Percentiles rank a stretch among this genome's conserved stretches.
Conservation (phyloP, 2,888 invertebrate genomes). For the Dolichopus griseipennis region DNA sequence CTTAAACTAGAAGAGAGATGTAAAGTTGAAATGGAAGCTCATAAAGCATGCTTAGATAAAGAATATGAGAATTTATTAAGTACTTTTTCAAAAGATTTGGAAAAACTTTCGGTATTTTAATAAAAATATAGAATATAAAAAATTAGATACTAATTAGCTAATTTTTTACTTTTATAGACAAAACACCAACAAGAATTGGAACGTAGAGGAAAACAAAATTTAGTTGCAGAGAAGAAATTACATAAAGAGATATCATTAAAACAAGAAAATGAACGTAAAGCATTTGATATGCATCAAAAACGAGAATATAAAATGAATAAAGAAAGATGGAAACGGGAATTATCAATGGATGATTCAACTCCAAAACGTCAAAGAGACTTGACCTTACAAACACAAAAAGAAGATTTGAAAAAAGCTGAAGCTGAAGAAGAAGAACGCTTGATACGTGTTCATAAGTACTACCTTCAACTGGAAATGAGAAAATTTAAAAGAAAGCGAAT, state of each 20-base stretch:
- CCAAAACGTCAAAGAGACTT: constrained; percentile 86
- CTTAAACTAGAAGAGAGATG: constrained; percentile 91
- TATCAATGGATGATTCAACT: constrained; percentile 84
- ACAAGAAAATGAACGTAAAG: constrained; percentile 88
- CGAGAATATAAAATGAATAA: constrained; percentile 95
- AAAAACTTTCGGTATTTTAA: constrained; percentile 62
- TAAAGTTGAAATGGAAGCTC: constrained; percentile 93
- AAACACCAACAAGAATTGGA: constrained; percentile 72
- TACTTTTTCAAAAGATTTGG: constrained; percentile 85
- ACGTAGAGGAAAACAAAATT: constrained; percentile 75
- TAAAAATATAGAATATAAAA: constrained; percentile 9
- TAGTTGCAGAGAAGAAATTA: constrained; percentile 83
- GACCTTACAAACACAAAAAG: constrained; percentile 84
- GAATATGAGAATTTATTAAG: constrained; percentile 91
- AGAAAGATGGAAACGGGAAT: constrained; percentile 90
- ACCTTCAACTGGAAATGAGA: constrained; percentile 83
- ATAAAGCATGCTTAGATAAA: constrained; percentile 89
- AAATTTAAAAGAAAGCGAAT: constrained; percentile 87
- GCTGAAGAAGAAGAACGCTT: constrained; percentile 84
- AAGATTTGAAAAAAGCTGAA: constrained; percentile 82
- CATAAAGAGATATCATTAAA: constrained; percentile 81
- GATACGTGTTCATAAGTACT: constrained; percentile 79
- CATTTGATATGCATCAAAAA: constrained; percentile 85
- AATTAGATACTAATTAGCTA: no score
- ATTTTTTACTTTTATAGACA: constrained; percentile 40